Conservation (phyloP, 2,113 vertebrate genomes). For the Calyptommatus sinebrachiatus region DNA sequence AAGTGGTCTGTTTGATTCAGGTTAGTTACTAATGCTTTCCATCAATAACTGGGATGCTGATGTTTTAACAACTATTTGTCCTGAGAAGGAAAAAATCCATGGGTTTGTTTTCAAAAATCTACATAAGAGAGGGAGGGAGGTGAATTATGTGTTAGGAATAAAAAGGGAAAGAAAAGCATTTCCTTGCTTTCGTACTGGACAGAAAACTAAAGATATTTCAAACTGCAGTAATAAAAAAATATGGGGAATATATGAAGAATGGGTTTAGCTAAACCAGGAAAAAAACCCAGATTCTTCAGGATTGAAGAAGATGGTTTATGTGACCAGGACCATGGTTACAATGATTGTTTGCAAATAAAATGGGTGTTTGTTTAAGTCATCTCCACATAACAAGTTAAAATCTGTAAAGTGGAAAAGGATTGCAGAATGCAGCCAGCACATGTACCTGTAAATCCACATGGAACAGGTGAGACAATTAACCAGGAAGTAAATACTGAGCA, state of each 20-base stretch:
- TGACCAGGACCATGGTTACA: not conserved
- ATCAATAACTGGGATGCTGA: not conserved
- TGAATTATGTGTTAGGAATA: not conserved
- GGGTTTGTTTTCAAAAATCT: slow-evolving; percentile 4
- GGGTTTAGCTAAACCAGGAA: no score
- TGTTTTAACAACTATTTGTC: not conserved
- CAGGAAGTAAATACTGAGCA: no score
- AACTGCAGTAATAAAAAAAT: not conserved
- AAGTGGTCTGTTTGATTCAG: slow-evolving; percentile 15
- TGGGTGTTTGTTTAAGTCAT: not conserved
- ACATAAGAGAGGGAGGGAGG: not conserved
- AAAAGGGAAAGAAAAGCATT: accelerated
- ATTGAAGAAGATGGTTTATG: no score
- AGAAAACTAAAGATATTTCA: not conserved
- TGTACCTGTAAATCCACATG: no score
- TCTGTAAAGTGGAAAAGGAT: no score
- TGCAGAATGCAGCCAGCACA: no score
- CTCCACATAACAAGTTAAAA: no score
- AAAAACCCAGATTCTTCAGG: no score
- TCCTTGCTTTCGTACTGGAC: not conserved
- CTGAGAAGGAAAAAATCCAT: not conserved
- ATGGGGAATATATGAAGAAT: not conserved
- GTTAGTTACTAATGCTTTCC: not conserved
- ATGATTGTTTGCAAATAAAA: not conserved
- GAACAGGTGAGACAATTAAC: no score